phyloP scores from a whole-genome alignment of 2,888 invertebrate species.

The Escarpia spicata region DNA sequence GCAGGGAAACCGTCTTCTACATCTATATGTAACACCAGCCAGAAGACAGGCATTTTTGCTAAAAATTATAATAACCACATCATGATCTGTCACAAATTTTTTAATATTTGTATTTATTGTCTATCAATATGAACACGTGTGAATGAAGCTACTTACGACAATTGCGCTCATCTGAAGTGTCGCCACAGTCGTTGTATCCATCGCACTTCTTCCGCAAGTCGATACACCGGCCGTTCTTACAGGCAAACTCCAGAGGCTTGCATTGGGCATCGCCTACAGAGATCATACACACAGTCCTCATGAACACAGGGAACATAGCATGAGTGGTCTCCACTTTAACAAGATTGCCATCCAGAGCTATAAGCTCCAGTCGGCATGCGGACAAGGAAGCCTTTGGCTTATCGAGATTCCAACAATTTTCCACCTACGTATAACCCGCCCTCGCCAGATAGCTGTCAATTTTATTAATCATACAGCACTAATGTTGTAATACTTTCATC shows the following conservation, averaged over 20 bases:
- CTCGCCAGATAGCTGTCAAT: no score
- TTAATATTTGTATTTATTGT: neutral
- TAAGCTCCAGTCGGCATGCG: no score
- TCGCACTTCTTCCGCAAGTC: conserved; percentile 75
- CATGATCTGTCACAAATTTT: neutral
- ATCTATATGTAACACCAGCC: no score
- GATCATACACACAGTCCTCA: neutral
- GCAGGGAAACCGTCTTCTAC: no score
- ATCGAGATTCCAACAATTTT: no score
- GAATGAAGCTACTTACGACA: conserved; percentile 66
- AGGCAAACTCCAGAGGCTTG: conserved; percentile 30
- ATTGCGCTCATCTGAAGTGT: conserved; percentile 90
- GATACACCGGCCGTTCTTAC: conserved; percentile 38
- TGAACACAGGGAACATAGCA: neutral
- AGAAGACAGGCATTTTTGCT: no score
- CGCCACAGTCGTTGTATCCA: conserved; percentile 95
- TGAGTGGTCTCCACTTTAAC: neutral
- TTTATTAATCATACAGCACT: neutral
- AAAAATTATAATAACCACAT: no score
- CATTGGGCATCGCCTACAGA: neutral
- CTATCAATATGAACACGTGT: neutral
- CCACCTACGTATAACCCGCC: no score
- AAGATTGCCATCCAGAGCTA: no score
- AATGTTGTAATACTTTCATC: neutral
- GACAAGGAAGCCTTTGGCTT: no score